phyloP scores from a whole-genome alignment of 2,113 vertebrate genomes.

The Lamprologus tigripictilis region DNA sequence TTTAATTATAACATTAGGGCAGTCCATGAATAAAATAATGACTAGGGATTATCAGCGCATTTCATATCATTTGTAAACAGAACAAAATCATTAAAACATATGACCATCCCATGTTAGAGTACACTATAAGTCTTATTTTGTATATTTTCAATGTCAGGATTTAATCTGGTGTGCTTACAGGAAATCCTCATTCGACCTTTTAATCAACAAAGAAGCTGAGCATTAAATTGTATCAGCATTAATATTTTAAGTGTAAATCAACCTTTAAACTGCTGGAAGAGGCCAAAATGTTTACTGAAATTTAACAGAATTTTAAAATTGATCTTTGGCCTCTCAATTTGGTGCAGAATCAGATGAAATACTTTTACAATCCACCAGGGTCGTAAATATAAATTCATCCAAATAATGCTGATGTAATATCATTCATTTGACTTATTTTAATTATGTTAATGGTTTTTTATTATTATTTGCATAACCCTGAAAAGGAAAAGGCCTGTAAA shows the following conservation, averaged over 20 bases:
- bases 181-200: background rate
- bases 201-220: background rate
- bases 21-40: background rate
- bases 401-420: background rate
- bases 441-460: background rate
- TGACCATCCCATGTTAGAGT: background rate
- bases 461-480: background rate
- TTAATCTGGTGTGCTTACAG: fast-evolving
- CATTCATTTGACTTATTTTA: background rate
- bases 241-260: background rate
- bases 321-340: background rate
- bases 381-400: background rate
- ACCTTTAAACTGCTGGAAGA: background rate
- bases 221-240: background rate
- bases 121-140: background rate
- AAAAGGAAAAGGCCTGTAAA: background rate
- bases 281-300: background rate
- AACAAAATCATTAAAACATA: background rate
- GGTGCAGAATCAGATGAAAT: background rate
- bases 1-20: background rate
- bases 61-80: background rate
- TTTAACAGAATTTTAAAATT: background rate
- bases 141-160: background rate
- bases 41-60: background rate
- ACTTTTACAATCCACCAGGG: background rate